Base-by-base conservation (phyloP, 30 jellyfish, hydroid and myxozoan species). In the Aurelia aurita complex sp. Pacific region DNA sequence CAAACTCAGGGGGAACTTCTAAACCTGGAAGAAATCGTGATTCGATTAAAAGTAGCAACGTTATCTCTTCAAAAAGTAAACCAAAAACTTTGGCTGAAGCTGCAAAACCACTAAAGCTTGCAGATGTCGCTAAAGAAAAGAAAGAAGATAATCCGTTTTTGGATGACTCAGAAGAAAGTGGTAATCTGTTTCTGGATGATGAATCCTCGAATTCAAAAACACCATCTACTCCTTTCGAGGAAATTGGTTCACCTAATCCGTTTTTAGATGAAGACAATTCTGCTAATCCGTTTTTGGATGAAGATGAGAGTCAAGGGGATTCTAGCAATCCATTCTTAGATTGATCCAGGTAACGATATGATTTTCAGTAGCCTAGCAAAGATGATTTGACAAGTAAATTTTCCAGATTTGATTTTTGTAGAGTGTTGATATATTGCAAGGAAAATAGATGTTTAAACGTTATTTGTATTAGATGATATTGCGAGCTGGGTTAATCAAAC, bases 121-220 rank as follows among this genome's bases (percentile, higher is more conserved):
- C 57, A 46, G 85, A 86, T 23, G 74, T 68, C 10, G 89, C 85
- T 6, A 64, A 50, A 50, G 85, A 33, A 34, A 77, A 77, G 51
- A 29, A 38, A 5, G 68, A 42, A 18, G 73, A 66, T 17, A 81
- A 81, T 76, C 93, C 97, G 50, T 89, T 89, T 89, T 67, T 67
- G 46, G 96, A 87, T 17, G 74, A 64, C 18, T 57, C 54, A 57
- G 78, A 42, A 1, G 86, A 83, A 16, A 65, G 57, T 51, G 72
- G 38, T 42, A 89, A 89, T 81, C 97, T 94, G 46, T 90, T 91
- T 80, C 61, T 81, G 2, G 97, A 89, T 69, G 97, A 89, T n/a
- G 86, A 72, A 10, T 19, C 67, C 16, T 73, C 64, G 16, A 69
- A 55, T 5, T 86, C 72, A 32, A 69, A 70, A 59, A 80, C 61